A percentile compares a stretch with the other conserved stretches of the same genome.
Evolutionary conservation across 1,140 invertebrate genomes (phyloP).

Genomic region (Ctenoplectra terminalis): DNA sequence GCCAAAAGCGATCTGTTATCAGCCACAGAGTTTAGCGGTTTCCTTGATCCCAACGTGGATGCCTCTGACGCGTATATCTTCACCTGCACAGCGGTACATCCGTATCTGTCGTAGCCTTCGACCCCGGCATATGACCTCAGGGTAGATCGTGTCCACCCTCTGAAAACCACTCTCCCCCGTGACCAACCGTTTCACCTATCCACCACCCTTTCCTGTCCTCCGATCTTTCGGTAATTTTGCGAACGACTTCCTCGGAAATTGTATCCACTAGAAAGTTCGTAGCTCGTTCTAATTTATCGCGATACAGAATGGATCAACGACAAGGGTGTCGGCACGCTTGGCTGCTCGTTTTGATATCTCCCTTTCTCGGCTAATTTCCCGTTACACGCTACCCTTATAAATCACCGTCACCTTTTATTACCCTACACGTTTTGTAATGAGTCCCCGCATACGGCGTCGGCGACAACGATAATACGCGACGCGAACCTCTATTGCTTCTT

Average conservation of each 20-base stretch:
- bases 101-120: conserved; percentile 60
- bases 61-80: conserved; percentile 58
- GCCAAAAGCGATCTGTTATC: conserved; percentile 45
- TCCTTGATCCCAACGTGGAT: conserved; percentile 51
- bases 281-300: conserved; percentile 37
- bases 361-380: background rate
- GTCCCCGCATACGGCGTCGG: background rate
- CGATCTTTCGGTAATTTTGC: conserved; percentile 40
- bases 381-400: background rate
- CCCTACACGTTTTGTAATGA: background rate
- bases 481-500: background rate
- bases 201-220: background rate
- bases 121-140: conserved; percentile 40
- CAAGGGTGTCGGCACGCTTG: too few relatives aligned
- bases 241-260: conserved; percentile 36
- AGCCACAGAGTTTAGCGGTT: conserved; percentile 45
- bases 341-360: background rate
- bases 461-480: background rate
- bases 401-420: background rate
- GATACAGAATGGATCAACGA: background rate
- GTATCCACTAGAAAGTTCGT: conserved; percentile 17
- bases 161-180: background rate
- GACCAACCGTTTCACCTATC: background rate
- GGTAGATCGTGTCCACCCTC: conserved; percentile 14
- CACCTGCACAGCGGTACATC: conserved; percentile 40